Conservation (phyloP, 2,113 vertebrate species). For the Poeciliopsis occidentalis region DNA sequence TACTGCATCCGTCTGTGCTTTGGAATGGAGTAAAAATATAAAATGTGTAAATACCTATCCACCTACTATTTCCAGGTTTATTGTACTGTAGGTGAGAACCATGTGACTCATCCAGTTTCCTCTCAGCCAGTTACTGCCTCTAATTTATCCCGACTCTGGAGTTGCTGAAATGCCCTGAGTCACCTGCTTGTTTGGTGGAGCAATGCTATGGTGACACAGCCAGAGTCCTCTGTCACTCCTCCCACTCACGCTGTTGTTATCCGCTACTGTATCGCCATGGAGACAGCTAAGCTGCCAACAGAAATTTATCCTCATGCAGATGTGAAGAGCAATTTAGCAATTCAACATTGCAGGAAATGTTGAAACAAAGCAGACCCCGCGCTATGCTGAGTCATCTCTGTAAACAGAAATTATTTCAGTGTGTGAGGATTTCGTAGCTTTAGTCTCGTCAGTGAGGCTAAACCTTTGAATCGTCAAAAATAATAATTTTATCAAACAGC, state of each 20-base stretch:
- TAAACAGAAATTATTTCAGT: conserved; percentile 15
- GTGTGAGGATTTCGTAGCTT: not conserved
- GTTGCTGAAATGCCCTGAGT: conserved; percentile 42
- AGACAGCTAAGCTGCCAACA: conserved; percentile 22
- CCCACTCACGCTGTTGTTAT: conserved; percentile 21
- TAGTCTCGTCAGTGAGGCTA: not conserved
- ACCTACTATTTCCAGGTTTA: conserved; percentile 1
- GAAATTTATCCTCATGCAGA: conserved; percentile 1
- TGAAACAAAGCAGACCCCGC: not conserved
- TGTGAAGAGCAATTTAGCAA: not conserved
- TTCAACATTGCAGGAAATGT: too few relatives aligned
- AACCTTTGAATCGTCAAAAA: not conserved
- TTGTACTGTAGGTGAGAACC: not conserved
- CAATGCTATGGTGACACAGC: conserved; percentile 42
- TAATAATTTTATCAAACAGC: not conserved
- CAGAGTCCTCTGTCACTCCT: conserved; percentile 15
- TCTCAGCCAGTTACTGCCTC: not conserved
- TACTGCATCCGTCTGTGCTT: not conserved
- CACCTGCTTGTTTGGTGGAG: conserved; percentile 47
- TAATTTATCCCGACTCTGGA: conserved; percentile 20
- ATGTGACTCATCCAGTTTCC: conserved; percentile 1
- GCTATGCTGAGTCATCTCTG: not conserved
- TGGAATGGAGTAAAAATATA: not conserved
- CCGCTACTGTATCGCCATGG: conserved; percentile 20
- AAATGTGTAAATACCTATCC: not conserved